phyloP scores from a whole-genome alignment of 1,140 invertebrate genomes.

The Drosophila melanica region DNA sequence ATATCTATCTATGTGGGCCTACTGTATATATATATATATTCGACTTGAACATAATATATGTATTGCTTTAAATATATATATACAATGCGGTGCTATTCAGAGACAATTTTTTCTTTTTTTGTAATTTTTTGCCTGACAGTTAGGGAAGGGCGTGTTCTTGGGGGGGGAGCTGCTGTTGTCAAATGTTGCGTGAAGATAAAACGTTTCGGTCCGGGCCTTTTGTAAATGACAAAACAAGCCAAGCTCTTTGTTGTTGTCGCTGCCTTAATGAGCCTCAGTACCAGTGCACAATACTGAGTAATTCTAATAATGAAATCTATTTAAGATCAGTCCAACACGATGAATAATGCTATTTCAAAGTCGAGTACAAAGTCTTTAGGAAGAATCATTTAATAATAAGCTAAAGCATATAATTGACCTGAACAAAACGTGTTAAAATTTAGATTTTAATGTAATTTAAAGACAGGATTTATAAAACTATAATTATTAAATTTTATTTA shows the following conservation, averaged over 20 bases:
- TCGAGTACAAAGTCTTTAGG: neutral
- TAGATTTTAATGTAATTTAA: too few relatives aligned
- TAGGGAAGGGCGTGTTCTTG: neutral
- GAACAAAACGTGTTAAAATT: too few relatives aligned
- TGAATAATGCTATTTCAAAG: neutral
- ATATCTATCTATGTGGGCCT: neutral
- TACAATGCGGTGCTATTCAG: slow-evolving; percentile 59
- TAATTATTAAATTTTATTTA: too few relatives aligned
- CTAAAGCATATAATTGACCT: too few relatives aligned
- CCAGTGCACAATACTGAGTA: neutral
- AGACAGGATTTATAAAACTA: too few relatives aligned
- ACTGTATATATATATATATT: slow-evolving; percentile 25
- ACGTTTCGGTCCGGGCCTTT: slow-evolving; percentile 22
- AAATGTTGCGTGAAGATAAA: slow-evolving; percentile 74
- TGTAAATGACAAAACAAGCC: slow-evolving; percentile 44
- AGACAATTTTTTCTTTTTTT: slow-evolving; percentile 2
- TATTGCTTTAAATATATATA: slow-evolving; percentile 19
- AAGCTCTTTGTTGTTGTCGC: slow-evolving; percentile 39
- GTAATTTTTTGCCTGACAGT: neutral
- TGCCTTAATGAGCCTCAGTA: slow-evolving; percentile 24
- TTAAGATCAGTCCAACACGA: neutral
- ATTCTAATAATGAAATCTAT: slow-evolving; percentile 1
- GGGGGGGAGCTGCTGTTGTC: slow-evolving; percentile 38
- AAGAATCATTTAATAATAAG: too few relatives aligned
- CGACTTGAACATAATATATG: slow-evolving; percentile 15